phyloP scores from a whole-genome alignment of 2,113 vertebrate species.

The Uria aalge region DNA sequence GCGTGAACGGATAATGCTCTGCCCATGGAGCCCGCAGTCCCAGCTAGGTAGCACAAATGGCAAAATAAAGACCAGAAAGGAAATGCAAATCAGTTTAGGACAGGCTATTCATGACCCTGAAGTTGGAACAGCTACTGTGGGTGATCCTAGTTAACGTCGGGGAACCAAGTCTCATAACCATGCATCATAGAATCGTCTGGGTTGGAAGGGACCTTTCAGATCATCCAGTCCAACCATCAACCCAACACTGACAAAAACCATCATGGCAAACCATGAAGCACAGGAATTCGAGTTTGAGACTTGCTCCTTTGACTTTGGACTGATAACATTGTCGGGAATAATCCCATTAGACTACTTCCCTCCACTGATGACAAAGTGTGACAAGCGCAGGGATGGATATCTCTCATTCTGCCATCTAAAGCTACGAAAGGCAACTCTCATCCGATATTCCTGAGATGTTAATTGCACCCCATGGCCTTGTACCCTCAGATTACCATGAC shows the following conservation, averaged over 20 bases:
- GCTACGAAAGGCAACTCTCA: background rate
- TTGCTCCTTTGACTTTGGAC: background rate
- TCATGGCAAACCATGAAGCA: background rate
- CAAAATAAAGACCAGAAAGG: background rate
- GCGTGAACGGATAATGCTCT: background rate
- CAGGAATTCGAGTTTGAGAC: background rate
- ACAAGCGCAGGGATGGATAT: background rate
- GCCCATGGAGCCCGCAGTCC: background rate
- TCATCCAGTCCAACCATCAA: background rate
- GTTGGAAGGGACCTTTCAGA: background rate
- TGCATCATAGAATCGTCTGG: background rate
- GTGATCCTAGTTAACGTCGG: background rate
- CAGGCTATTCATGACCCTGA: background rate
- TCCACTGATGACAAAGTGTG: background rate
- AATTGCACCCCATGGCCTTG: background rate
- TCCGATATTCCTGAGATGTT: background rate
- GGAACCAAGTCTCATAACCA: background rate
- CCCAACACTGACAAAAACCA: background rate
- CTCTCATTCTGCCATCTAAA: background rate
- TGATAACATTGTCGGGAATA: background rate
- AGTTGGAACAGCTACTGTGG: background rate
- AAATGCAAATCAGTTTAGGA: background rate
- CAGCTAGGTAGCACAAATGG: background rate
- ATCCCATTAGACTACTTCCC: background rate
- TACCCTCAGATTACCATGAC: rapidly evolving